These are phyloP conservation scores for Mus spretus DNA, from an alignment of 2,797 vertebrate species.

Conservation along the genomic window DNA sequence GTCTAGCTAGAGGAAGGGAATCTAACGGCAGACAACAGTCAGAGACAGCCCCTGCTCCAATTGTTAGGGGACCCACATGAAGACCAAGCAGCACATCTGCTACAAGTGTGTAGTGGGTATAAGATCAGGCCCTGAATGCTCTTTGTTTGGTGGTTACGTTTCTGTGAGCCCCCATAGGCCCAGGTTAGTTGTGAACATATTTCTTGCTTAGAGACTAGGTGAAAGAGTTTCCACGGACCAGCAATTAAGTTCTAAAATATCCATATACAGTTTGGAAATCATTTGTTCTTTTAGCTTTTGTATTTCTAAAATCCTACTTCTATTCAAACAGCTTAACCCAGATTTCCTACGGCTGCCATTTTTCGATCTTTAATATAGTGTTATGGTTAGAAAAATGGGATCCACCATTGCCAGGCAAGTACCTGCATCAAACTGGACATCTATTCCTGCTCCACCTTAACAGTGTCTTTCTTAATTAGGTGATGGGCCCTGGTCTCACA, in stretches of 20 bases:
- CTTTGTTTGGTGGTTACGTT: too few species aligned
- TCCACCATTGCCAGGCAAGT: not conserved
- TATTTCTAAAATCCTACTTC: constrained; percentile 46
- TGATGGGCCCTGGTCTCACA: constrained; percentile 1
- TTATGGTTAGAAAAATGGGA: not conserved
- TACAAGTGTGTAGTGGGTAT: too few species aligned
- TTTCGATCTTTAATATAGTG: not conserved
- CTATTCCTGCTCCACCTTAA: too few species aligned
- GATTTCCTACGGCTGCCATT: not conserved
- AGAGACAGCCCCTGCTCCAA: too few species aligned
- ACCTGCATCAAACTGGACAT: not conserved
- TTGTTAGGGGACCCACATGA: too few species aligned
- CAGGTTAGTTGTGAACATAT: not conserved
- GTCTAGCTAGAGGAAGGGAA: too few species aligned
- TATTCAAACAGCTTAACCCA: not conserved
- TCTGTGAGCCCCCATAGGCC: too few species aligned
- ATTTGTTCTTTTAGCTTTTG: constrained; percentile 54
- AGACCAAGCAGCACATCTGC: too few species aligned
- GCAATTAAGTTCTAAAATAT: constrained; percentile 21
- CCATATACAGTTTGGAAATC: not conserved
- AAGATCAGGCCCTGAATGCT: too few species aligned
- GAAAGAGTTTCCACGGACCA: not conserved
- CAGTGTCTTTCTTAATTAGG: constrained; percentile 15
- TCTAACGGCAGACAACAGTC: too few species aligned
- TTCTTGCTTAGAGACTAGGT: constrained; percentile 21